Conservation (phyloP, 2,113 vertebrate genomes). For the Trematocara nigrifrons region DNA sequence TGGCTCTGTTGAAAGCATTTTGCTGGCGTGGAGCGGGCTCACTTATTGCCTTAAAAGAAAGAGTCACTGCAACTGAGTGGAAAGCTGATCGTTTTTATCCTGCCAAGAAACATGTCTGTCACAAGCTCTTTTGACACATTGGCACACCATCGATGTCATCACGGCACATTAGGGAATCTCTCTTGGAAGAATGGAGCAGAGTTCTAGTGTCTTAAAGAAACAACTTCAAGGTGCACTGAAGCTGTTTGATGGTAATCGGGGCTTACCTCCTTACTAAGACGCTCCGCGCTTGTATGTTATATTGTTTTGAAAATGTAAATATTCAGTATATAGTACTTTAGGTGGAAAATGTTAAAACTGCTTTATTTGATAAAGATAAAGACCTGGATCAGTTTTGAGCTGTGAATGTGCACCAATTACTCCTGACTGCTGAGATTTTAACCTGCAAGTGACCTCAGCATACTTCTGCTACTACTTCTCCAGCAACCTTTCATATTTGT, state of each 20-base stretch:
- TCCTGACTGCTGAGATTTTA: not conserved
- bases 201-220: not conserved
- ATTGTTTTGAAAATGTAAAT: not conserved
- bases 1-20: not conserved
- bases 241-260: not conserved
- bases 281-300: not conserved
- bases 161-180: not conserved
- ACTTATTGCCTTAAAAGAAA: not conserved
- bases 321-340: not conserved
- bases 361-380: not conserved
- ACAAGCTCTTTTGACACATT: not conserved
- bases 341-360: not conserved
- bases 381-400: not conserved
- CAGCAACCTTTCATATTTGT: not conserved
- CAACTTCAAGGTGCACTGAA: not conserved
- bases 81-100: not conserved
- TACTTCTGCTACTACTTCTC: not conserved
- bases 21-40: rapidly evolving
- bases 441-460: not conserved
- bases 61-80: not conserved
- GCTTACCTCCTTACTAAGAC: not conserved
- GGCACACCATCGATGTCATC: not conserved
- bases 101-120: not conserved
- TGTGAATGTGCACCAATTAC: not conserved
- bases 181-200: not conserved